Conservation (phyloP, 37 sponge, comb jelly and placozoan species). For the Spongilla lacustris region DNA sequence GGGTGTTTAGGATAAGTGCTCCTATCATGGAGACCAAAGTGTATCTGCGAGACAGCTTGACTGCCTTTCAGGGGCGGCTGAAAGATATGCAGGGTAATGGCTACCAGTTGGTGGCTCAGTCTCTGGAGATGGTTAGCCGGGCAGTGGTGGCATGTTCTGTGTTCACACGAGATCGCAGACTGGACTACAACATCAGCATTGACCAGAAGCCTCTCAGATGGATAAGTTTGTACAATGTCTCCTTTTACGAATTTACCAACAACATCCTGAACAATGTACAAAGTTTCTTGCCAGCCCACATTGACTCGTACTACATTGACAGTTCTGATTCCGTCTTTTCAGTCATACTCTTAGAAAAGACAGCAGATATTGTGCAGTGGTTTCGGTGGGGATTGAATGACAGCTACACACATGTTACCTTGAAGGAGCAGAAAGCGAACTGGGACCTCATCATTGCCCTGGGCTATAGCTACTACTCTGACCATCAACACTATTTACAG, state of each 20-base stretch:
- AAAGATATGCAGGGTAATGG: not conserved
- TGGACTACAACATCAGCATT: conserved; percentile 30
- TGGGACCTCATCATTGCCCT: not conserved
- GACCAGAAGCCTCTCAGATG: not conserved
- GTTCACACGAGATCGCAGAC: conserved; percentile 36
- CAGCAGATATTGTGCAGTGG: not conserved
- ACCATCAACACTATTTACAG: not conserved
- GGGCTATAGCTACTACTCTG: not conserved
- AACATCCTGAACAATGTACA: not conserved
- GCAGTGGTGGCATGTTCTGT: conserved; percentile 16
- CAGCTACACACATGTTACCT: not conserved
- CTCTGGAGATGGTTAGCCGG: conserved; percentile 6
- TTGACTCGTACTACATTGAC: conserved; percentile 6
- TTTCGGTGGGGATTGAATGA: conserved; percentile 26
- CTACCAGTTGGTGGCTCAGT: conserved; percentile 46
- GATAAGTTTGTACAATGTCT: conserved; percentile 11
- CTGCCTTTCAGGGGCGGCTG: not conserved
- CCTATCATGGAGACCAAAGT: conserved; percentile 22
- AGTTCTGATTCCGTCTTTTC: conserved; percentile 2
- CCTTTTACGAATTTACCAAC: conserved; percentile 32
- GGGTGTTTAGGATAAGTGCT: conserved; percentile 8
- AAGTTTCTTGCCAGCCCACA: conserved; percentile 12
- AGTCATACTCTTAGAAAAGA: not conserved
- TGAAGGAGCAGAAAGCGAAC: not conserved
- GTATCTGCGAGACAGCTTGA: conserved; percentile 15